These are phyloP conservation scores for Potamarius usumacintae DNA, from an alignment of 2,113 vertebrate species.

Conservation along the genomic window DNA sequence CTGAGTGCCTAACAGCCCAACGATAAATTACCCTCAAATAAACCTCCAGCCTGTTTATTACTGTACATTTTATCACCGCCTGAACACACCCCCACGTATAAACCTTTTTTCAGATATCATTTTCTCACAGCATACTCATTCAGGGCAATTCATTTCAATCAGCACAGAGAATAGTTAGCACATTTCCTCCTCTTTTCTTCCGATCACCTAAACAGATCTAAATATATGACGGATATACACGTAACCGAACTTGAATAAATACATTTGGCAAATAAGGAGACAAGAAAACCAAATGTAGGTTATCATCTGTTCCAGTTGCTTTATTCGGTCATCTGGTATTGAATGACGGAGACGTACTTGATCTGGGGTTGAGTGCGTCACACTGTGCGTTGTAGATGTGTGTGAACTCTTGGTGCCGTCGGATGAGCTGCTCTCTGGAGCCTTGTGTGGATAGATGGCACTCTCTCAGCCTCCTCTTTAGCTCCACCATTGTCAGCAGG, in stretches of 20 bases:
- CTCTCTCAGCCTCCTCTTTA: constrained; percentile 83
- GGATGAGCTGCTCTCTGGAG: constrained; percentile 81
- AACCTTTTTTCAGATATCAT: too few species aligned
- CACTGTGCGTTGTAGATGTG: constrained; percentile 90
- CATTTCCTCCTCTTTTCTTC: neutral
- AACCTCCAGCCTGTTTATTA: neutral
- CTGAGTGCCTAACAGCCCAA: neutral
- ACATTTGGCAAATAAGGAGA: neutral
- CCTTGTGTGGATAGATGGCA: constrained; percentile 81
- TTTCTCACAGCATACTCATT: neutral
- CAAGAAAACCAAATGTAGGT: neutral
- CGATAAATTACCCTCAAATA: constrained; percentile 9
- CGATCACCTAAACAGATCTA: neutral
- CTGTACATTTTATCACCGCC: neutral
- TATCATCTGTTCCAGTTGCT: neutral
- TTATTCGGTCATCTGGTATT: neutral
- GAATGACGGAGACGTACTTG: constrained; percentile 69
- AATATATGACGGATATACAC: neutral
- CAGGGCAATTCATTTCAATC: neutral
- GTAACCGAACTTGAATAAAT: neutral
- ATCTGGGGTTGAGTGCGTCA: constrained; percentile 85
- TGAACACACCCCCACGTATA: neutral
- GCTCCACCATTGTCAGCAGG: constrained; percentile 82
- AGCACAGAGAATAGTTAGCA: neutral
- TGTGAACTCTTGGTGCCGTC: constrained; percentile 85